A percentile compares a stretch with the other conserved stretches of the same genome.
Evolutionary conservation across 1,140 invertebrate species (phyloP).

Genomic region (Samia ricini): DNA sequence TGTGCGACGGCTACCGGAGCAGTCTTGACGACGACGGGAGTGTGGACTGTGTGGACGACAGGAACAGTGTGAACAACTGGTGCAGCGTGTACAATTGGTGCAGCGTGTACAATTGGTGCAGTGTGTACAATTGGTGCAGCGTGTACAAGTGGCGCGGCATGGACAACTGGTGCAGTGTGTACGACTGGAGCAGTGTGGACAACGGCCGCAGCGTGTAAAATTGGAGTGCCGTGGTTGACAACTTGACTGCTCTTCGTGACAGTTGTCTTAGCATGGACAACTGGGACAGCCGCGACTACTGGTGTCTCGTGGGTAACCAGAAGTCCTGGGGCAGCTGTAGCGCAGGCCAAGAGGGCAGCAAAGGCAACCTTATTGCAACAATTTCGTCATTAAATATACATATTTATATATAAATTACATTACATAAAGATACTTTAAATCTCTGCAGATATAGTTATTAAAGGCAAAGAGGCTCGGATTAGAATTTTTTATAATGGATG

Average conservation of each 20-base stretch:
- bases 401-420: constrained; percentile 3
- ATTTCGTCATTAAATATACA: neutral
- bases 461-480: no score
- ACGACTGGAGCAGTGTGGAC: constrained; percentile 65
- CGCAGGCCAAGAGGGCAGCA: constrained; percentile 76
- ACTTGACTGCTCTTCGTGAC: constrained; percentile 17
- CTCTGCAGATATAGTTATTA: no score
- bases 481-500: no score
- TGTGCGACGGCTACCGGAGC: constrained; percentile 55
- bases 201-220: constrained; percentile 41
- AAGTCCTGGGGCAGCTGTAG: constrained; percentile 71
- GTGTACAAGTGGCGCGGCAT: constrained; percentile 57
- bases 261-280: constrained; percentile 11
- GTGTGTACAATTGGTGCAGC: constrained; percentile 53
- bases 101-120: constrained; percentile 47
- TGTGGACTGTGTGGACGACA: constrained; percentile 35
- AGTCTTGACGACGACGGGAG: constrained; percentile 62
- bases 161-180: constrained; percentile 50
- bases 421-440: no score
- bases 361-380: constrained; percentile 65
- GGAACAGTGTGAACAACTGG: constrained; percentile 60
- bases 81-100: constrained; percentile 47
- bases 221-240: constrained; percentile 25
- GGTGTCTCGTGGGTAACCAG: constrained; percentile 59
- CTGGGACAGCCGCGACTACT: constrained; percentile 47